Evolutionary conservation across 2,797 vertebrate genomes (phyloP), one percentile per base, ranked within the genome.

Genomic region (Tinamus major): DNA sequence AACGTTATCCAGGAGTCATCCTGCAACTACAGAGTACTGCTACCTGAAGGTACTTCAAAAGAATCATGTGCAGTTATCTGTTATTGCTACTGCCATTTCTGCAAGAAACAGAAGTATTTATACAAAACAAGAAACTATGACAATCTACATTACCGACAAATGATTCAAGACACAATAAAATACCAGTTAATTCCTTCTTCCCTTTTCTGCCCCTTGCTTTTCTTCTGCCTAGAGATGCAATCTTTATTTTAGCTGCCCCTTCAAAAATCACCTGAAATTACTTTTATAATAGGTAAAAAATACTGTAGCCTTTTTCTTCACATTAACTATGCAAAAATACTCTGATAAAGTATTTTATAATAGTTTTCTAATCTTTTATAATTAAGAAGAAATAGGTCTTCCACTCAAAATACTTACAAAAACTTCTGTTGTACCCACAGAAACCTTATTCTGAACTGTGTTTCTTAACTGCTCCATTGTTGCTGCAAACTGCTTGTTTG

Each of bases 371-470:
- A 11, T 58, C 51, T 77, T 69, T 90, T 80, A 27, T 56, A 56
- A 69, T 70, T 42, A 78, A 76, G 19, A 68, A 81, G 13, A 89
- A 86, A 48, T 13, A 44, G 8, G 10, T 23, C 79, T 87, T 71
- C 58, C 23, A 67, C 63, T 87, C 42, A 19, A 85, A 88, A 92
- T 90, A 98, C 99, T 98, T 97, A 99, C 99, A 89, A 98, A 99
- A 91, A 99, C 98, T 6, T 98, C 97, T 33, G 97, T 96, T 12
- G 98, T 98, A 42, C 98, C 98, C 37, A 99, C 35, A 1, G 98
- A 98, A 16, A 89, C 93, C 95, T 98, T 98, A 44, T 98, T 77
- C 27, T 97, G 97, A 59, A 99, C 90, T 1, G 94, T 97, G 46
- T 97, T 94, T 95, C 97, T 98, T 71, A 99, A 55, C 63, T 96